These are phyloP conservation scores for Syrista parreyssii DNA, from an alignment of 2,888 invertebrate species.

Conservation along the genomic window DNA sequence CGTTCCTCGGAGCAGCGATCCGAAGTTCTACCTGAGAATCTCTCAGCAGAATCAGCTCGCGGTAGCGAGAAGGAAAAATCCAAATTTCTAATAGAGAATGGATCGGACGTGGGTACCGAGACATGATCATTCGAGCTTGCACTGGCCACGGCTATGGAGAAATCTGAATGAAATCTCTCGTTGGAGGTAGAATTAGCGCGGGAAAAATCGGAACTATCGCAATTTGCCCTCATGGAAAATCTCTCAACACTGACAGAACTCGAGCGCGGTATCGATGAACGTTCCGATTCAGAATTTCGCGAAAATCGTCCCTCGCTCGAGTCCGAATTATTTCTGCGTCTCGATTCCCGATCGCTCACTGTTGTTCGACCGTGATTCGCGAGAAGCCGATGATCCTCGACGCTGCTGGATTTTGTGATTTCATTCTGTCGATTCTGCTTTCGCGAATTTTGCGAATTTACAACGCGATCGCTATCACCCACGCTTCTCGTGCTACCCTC, in stretches of 20 bases:
- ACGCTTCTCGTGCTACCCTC: background rate
- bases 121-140: constrained; percentile 63
- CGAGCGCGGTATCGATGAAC: constrained; percentile 61
- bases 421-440: constrained; percentile 38
- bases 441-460: constrained; percentile 11
- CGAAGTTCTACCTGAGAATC: constrained; percentile 53
- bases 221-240: constrained; percentile 61
- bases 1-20: constrained; percentile 52
- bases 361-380: constrained; percentile 41
- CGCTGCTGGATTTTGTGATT: constrained; percentile 58
- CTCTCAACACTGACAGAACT: constrained; percentile 62
- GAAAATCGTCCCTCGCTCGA: constrained; percentile 27
- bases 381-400: constrained; percentile 50
- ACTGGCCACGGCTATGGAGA: constrained; percentile 61
- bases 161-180: constrained; percentile 63
- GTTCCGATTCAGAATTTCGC: constrained; percentile 52
- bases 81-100: constrained; percentile 58
- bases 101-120: constrained; percentile 60
- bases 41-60: constrained; percentile 57
- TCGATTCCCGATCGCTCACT: constrained; percentile 33
- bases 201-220: constrained; percentile 63
- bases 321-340: constrained; percentile 40
- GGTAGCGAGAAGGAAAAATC: constrained; percentile 50
- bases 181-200: constrained; percentile 62
- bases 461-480: constrained; percentile 21